A percentile compares a stretch with the other conserved stretches of the same genome.
phyloP scores from a whole-genome alignment of 1,140 invertebrate species.

The Colletes latitarsis region DNA sequence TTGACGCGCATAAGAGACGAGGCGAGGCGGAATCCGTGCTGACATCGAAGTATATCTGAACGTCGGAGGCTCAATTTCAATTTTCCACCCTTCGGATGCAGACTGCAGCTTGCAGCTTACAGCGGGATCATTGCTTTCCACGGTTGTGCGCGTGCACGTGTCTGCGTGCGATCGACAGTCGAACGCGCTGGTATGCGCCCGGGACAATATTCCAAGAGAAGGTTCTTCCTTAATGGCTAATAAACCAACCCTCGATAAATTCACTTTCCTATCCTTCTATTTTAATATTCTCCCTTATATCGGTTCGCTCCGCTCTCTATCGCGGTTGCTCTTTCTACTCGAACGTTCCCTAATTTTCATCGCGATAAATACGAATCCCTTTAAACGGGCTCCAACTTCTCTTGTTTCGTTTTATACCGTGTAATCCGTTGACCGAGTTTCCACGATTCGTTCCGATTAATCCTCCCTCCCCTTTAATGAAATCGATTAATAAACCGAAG shows the following conservation, averaged over 20 bases:
- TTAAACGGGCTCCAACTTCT: no score
- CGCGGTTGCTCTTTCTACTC: background rate
- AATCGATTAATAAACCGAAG: background rate
- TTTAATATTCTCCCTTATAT: slow-evolving; percentile 46
- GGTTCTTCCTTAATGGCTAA: slow-evolving; percentile 58
- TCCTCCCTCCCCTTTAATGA: background rate
- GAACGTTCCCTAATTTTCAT: slow-evolving; percentile 54
- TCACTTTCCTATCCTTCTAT: slow-evolving; percentile 30
- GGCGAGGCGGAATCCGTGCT: slow-evolving; percentile 8
- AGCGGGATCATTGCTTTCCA: slow-evolving; percentile 15
- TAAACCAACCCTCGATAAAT: slow-evolving; percentile 60
- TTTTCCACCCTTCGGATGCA: slow-evolving; percentile 65
- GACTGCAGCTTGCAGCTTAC: slow-evolving; percentile 57
- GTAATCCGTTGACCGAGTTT: slow-evolving; percentile 21
- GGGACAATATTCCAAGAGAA: slow-evolving; percentile 57
- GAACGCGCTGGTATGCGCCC: slow-evolving; percentile 39
- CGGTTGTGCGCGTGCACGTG: background rate
- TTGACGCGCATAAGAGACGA: background rate
- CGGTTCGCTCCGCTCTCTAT: background rate
- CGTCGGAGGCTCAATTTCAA: slow-evolving; percentile 61
- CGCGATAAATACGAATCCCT: no score
- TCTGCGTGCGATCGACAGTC: slow-evolving; percentile 44
- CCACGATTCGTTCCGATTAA: slow-evolving; percentile 32
- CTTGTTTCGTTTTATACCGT: background rate
- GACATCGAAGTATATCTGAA: slow-evolving; percentile 34